Conservation (phyloP, 2,113 vertebrate species). For the Halcyon senegalensis region DNA sequence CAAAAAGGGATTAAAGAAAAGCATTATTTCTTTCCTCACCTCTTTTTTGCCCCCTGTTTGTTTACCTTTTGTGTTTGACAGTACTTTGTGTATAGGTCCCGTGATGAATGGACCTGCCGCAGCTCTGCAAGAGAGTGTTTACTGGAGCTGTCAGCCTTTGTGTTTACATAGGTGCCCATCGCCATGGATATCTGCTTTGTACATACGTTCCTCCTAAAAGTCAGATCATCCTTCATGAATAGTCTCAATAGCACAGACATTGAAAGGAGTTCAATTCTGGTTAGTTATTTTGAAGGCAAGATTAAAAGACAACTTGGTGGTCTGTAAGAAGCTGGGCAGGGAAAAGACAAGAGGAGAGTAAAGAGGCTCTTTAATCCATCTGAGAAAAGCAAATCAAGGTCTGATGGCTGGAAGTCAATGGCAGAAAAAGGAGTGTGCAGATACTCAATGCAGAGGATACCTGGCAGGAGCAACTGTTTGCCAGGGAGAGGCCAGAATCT, state of each 20-base stretch:
- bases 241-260: neutral
- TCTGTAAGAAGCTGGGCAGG: neutral
- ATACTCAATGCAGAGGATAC: neutral
- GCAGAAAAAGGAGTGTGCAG: slow-evolving; percentile 10
- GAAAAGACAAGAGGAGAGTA: slow-evolving; percentile 15
- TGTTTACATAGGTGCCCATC: slow-evolving; percentile 52
- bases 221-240: slow-evolving; percentile 50
- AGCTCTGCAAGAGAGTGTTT: slow-evolving; percentile 42
- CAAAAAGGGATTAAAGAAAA: neutral
- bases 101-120: slow-evolving; percentile 53
- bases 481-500: neutral
- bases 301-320: slow-evolving; percentile 54
- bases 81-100: neutral
- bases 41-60: slow-evolving; percentile 13
- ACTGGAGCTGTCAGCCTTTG: neutral
- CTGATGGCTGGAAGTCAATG: neutral
- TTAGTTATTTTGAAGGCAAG: slow-evolving; percentile 5
- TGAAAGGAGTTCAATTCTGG: slow-evolving; percentile 5
- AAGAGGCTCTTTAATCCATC: slow-evolving; percentile 22
- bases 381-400: slow-evolving; percentile 35
- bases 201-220: slow-evolving; percentile 31
- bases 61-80: slow-evolving; percentile 40
- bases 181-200: slow-evolving; percentile 37
- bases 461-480: neutral
- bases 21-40: neutral